phyloP scores from a whole-genome alignment of 2,888 invertebrate genomes.

The Hipparchia semele region DNA sequence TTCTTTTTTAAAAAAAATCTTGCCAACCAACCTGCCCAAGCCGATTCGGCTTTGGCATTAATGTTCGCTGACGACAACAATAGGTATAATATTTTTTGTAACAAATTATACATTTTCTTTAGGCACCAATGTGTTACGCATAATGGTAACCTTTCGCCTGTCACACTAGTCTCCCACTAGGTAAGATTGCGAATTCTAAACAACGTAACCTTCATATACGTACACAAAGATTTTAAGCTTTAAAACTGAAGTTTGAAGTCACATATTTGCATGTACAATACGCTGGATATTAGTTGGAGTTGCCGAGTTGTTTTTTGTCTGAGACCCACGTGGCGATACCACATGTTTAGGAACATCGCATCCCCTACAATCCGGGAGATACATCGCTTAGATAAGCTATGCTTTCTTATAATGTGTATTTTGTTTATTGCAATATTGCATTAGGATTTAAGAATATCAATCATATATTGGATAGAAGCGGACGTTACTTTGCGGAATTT shows the following conservation, averaged over 20 bases:
- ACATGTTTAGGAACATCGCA: conserved; percentile 72
- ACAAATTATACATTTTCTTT: conserved; percentile 32
- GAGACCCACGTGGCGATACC: conserved; percentile 77
- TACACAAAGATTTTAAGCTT: conserved; percentile 28
- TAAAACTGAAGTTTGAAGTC: fast-evolving
- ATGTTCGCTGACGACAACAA: neutral
- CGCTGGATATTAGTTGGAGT: conserved; percentile 41
- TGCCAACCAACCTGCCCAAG: too few relatives aligned
- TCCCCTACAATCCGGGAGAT: conserved; percentile 73
- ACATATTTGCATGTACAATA: conserved; percentile 29
- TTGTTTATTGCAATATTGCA: conserved; percentile 20
- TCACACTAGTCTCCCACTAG: conserved; percentile 78
- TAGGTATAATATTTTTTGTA: conserved; percentile 18
- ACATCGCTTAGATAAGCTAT: conserved; percentile 50
- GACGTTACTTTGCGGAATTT: too few relatives aligned
- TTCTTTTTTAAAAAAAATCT: too few relatives aligned
- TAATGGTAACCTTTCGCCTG: conserved; percentile 75
- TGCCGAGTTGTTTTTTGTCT: conserved; percentile 47
- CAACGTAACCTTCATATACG: conserved; percentile 20
- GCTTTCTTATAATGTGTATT: conserved; percentile 27
- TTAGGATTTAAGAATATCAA: neutral
- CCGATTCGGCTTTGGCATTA: too few relatives aligned
- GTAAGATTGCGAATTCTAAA: conserved; percentile 50
- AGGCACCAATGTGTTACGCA: conserved; percentile 67
- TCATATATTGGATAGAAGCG: too few relatives aligned